phyloP scores from a whole-genome alignment of 2,888 invertebrate genomes.

The Gortyna flavago region DNA sequence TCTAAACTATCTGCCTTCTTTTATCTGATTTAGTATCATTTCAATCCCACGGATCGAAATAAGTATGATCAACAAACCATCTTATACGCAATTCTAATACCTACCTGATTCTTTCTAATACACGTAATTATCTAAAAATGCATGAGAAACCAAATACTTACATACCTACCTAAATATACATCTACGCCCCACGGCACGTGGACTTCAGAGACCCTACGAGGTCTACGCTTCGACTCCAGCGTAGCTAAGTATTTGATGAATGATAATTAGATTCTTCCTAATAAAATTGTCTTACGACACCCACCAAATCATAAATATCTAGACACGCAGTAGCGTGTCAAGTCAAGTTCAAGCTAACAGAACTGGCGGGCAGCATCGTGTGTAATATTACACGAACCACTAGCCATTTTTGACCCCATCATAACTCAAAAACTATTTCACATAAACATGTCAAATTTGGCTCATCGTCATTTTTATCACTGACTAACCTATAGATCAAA shows the following conservation, averaged over 20 bases:
- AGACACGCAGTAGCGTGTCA: too few relatives aligned
- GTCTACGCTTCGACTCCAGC: conserved; percentile 18
- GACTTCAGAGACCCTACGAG: conserved; percentile 8
- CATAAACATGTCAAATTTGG: too few relatives aligned
- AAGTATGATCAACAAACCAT: not conserved
- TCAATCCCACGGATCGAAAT: not conserved
- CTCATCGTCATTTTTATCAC: too few relatives aligned
- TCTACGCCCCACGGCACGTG: not conserved
- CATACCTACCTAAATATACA: not conserved
- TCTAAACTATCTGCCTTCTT: not conserved
- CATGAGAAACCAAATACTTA: not conserved
- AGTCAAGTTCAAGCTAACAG: too few relatives aligned
- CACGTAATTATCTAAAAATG: not conserved
- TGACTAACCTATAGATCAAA: too few relatives aligned
- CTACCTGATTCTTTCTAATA: not conserved
- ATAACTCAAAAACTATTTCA: too few relatives aligned
- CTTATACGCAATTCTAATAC: not conserved
- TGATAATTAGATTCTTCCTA: too few relatives aligned
- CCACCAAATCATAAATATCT: too few relatives aligned
- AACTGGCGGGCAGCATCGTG: too few relatives aligned
- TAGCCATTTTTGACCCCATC: too few relatives aligned
- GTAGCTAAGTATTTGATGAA: conserved; percentile 9
- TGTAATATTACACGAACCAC: too few relatives aligned
- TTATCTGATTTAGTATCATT: not conserved
- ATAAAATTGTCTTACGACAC: too few relatives aligned